These are phyloP conservation scores for Ploceus nigricollis DNA, from an alignment of 2,113 vertebrate species.

Conservation along the genomic window DNA sequence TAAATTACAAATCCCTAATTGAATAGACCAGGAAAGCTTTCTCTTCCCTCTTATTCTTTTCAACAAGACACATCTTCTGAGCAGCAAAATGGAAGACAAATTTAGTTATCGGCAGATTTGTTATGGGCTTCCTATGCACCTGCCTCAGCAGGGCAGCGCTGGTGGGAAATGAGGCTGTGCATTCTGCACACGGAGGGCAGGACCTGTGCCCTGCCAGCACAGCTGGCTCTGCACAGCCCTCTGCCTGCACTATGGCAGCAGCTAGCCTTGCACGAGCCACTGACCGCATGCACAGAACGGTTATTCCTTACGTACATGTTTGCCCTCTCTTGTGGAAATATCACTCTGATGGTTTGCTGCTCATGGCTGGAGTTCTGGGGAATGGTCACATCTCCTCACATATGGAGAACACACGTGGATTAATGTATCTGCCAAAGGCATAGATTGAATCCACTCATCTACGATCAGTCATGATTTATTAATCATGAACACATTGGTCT, in stretches of 20 bases:
- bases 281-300: not conserved
- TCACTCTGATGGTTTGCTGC: fast-evolving
- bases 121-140: not conserved
- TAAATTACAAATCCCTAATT: not conserved
- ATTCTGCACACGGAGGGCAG: fast-evolving
- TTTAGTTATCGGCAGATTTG: not conserved
- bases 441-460: not conserved
- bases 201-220: not conserved
- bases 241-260: not conserved
- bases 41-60: not conserved
- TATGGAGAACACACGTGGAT: not conserved
- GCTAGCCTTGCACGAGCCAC: fast-evolving
- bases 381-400: not conserved
- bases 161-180: not conserved
- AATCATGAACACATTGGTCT: not conserved
- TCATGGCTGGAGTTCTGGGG: not conserved
- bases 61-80: not conserved
- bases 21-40: not conserved
- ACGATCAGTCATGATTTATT: not conserved
- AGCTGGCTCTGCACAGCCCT: not conserved
- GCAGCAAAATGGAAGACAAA: not conserved
- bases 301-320: fast-evolving
- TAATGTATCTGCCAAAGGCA: not conserved
- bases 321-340: not conserved
- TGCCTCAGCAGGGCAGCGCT: not conserved